Percentiles rank a stretch among this genome's conserved stretches.
phyloP scores from a whole-genome alignment of 2,888 invertebrate genomes.

The Falcaria lacertinaria region DNA sequence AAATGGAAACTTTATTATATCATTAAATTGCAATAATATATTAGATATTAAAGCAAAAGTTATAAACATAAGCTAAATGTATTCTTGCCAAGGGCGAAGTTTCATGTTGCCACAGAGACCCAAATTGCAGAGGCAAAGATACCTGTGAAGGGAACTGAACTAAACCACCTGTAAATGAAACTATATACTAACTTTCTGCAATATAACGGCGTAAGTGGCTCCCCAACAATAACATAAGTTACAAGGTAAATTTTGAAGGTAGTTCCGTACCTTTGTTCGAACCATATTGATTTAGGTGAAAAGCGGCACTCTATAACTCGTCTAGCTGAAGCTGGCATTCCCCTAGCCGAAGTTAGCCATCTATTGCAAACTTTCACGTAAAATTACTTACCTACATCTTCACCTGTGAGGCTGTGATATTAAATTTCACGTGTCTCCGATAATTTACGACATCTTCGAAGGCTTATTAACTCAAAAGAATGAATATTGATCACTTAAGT shows the following conservation, averaged over 20 bases:
- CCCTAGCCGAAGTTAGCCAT: conserved; percentile 59
- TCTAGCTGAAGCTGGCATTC: conserved; percentile 46
- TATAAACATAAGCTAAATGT: not conserved
- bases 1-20: no score
- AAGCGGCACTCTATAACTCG: conserved; percentile 56
- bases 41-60: no score
- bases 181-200: not conserved
- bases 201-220: not conserved
- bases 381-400: conserved; percentile 68
- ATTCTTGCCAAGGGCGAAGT: not conserved
- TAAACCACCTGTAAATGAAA: not conserved
- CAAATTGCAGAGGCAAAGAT: not conserved
- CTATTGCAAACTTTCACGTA: conserved; percentile 68
- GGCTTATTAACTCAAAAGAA: conserved; percentile 43
- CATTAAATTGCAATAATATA: no score
- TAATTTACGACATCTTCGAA: conserved; percentile 56
- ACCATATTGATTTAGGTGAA: conserved; percentile 58
- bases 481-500: not conserved
- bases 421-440: conserved; percentile 71
- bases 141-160: not conserved
- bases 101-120: not conserved
- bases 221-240: conserved; percentile 22
- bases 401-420: conserved; percentile 61
- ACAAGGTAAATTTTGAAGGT: conserved; percentile 28
- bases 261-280: conserved; percentile 43